Percentiles rank a stretch among this genome's conserved stretches.
These are phyloP conservation scores for Eulemur mongoz DNA, from an alignment of 2,797 vertebrate genomes.

Conservation along the genomic window DNA sequence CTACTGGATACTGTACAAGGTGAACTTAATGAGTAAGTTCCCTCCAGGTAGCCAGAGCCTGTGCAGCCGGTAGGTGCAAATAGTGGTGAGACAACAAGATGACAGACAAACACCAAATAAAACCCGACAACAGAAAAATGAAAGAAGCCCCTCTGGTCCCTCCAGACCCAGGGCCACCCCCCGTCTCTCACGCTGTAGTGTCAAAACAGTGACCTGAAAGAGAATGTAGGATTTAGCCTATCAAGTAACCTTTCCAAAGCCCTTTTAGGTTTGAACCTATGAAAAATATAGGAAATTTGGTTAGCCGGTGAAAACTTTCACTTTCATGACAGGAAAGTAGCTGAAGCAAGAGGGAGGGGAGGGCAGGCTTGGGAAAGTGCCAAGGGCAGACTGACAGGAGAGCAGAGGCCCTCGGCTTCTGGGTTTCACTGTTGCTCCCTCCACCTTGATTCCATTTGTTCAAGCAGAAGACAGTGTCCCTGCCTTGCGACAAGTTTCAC, in stretches of 20 bases:
- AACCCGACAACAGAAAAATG: not conserved
- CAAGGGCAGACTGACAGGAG: fast-evolving
- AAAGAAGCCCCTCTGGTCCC: no score
- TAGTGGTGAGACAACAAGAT: not conserved
- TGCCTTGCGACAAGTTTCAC: not conserved
- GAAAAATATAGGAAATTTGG: not conserved
- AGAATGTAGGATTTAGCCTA: no score
- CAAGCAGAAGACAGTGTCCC: not conserved
- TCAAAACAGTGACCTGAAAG: not conserved
- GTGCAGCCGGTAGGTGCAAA: not conserved
- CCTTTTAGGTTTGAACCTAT: not conserved
- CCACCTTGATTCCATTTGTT: fast-evolving
- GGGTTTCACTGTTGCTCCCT: fast-evolving
- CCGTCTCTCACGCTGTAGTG: no score
- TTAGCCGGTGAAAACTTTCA: not conserved
- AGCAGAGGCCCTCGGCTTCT: not conserved
- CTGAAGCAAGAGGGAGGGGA: not conserved
- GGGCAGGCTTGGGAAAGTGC: not conserved
- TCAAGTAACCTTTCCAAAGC: not conserved
- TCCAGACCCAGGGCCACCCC: not conserved
- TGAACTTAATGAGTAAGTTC: no score
- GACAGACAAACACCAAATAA: not conserved
- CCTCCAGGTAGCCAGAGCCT: not conserved
- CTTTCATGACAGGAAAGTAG: not conserved
- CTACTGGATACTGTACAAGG: not conserved